phyloP scores from a whole-genome alignment of 2,888 invertebrate species.

The Crossocerus cetratus region DNA sequence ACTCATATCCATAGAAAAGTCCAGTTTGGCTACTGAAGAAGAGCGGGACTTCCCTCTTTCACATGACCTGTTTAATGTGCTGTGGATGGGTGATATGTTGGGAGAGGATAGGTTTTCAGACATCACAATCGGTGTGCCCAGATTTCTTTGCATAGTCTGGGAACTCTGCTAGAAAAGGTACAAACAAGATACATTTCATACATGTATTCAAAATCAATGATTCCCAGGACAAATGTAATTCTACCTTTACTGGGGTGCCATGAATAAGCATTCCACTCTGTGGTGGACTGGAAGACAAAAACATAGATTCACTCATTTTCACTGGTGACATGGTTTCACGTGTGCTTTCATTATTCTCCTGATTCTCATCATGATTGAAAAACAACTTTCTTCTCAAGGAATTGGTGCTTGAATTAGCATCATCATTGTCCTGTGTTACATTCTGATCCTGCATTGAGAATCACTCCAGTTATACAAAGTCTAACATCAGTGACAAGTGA shows the following conservation, averaged over 20 bases:
- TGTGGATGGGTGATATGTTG: constrained; percentile 70
- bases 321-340: constrained; percentile 63
- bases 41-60: constrained; percentile 63
- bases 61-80: constrained; percentile 57
- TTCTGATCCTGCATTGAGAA: constrained; percentile 66
- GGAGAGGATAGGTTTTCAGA: constrained; percentile 63
- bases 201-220: neutral
- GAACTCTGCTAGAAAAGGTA: constrained; percentile 47
- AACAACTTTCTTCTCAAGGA: constrained; percentile 73
- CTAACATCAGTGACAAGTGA: neutral
- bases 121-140: constrained; percentile 61
- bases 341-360: constrained; percentile 59
- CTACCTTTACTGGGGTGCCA: constrained; percentile 67
- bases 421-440: constrained; percentile 68
- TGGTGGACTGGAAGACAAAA: constrained; percentile 63
- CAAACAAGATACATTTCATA: neutral
- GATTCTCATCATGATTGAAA: constrained; percentile 64
- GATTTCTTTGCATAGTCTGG: constrained; percentile 50
- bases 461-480: neutral
- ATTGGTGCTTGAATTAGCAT: constrained; percentile 69
- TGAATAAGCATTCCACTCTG: constrained; percentile 70
- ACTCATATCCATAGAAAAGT: constrained; percentile 64
- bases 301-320: constrained; percentile 53
- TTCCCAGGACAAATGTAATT: neutral
- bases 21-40: constrained; percentile 61